phyloP scores from a whole-genome alignment of 2,113 vertebrate species.

The Chinchilla lanigera region DNA sequence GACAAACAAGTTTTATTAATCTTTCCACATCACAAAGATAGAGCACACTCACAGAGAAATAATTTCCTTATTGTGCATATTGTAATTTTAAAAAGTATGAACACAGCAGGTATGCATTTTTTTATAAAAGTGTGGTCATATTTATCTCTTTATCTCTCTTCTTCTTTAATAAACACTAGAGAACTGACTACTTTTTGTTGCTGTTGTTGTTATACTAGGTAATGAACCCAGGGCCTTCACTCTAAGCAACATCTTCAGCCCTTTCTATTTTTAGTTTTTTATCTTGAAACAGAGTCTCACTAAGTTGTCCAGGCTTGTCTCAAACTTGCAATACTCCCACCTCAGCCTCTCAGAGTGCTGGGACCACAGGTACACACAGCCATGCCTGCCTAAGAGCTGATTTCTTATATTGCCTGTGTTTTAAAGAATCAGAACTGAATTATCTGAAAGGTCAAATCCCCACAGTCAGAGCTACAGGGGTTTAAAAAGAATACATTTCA shows the following conservation, averaged over 20 bases:
- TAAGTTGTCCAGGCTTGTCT: background rate
- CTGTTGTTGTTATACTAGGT: background rate
- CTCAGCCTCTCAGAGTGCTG: background rate
- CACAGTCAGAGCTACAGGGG: background rate
- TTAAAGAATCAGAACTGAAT: background rate
- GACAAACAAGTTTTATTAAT: conserved; percentile 1
- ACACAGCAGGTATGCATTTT: background rate
- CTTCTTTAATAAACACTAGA: background rate
- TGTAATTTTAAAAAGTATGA: background rate
- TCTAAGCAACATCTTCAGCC: no score
- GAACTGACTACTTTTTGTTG: background rate
- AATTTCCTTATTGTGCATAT: background rate
- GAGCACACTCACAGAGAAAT: background rate
- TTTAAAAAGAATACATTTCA: background rate
- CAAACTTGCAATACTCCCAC: background rate
- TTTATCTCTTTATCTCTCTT: conserved; percentile 28
- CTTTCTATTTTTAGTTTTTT: background rate
- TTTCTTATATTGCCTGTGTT: conserved; percentile 2
- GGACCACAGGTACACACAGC: background rate
- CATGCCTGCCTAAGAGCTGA: background rate
- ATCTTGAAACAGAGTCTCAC: background rate
- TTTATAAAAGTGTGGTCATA: background rate
- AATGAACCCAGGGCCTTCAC: background rate
- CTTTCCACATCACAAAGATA: background rate
- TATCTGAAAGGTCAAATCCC: background rate